Evolutionary conservation across 2,113 vertebrate species (phyloP).

Genomic region (Megaleporinus macrocephalus): DNA sequence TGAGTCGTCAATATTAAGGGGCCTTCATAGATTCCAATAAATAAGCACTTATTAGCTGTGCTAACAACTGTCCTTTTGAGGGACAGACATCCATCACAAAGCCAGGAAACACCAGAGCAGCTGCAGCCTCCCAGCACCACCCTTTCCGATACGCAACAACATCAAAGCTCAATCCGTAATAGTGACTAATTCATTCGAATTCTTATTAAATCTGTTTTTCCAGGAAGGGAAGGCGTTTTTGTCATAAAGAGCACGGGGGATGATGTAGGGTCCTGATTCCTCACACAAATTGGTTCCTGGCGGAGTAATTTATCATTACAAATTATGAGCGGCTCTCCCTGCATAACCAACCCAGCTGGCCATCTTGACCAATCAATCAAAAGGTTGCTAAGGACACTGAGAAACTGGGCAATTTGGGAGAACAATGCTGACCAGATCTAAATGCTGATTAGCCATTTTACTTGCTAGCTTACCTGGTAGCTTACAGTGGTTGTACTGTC

Average conservation of each 20-base stretch:
- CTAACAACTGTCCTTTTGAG: not conserved
- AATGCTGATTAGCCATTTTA: slow-evolving; percentile 20
- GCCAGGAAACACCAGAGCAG: not conserved
- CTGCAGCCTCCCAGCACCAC: slow-evolving; percentile 23
- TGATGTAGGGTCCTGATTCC: slow-evolving; percentile 78
- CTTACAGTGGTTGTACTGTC: too few relatives aligned
- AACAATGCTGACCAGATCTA: slow-evolving; percentile 75
- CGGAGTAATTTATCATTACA: slow-evolving; percentile 78
- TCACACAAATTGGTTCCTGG: slow-evolving; percentile 79
- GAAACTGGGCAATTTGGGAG: slow-evolving; percentile 74
- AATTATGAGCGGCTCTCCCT: slow-evolving; percentile 76
- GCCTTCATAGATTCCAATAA: not conserved
- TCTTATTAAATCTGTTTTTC: slow-evolving; percentile 76
- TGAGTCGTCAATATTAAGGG: not conserved
- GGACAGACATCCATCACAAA: not conserved
- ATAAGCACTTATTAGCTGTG: not conserved
- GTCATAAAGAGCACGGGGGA: slow-evolving; percentile 73
- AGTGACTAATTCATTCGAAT: slow-evolving; percentile 72
- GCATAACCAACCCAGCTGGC: slow-evolving; percentile 70
- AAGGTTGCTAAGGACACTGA: slow-evolving; percentile 75
- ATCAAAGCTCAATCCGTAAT: slow-evolving; percentile 41
- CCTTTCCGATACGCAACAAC: slow-evolving; percentile 13
- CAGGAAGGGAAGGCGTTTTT: slow-evolving; percentile 73
- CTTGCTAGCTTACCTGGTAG: too few relatives aligned
- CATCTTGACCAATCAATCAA: slow-evolving; percentile 82